A percentile compares a stretch with the other conserved stretches of the same genome.
Conservation (phyloP, 2,888 invertebrate species). For the Marronus borbonicus region DNA sequence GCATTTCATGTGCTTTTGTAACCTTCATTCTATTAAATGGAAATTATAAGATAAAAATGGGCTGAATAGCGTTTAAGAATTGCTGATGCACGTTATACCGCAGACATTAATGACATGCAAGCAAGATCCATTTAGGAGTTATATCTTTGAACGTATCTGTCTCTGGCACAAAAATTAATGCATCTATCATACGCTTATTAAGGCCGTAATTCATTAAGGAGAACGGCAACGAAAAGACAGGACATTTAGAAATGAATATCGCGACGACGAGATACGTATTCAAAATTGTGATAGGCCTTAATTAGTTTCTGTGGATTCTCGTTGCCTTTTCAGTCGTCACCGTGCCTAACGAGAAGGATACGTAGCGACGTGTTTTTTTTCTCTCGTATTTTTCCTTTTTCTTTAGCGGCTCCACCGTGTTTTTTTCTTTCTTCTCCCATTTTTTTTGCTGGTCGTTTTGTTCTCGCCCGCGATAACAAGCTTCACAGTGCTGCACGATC, state of each 20-base stretch:
- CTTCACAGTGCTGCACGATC: no score
- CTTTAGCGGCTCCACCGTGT: neutral
- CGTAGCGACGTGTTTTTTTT: neutral
- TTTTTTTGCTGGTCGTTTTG: neutral
- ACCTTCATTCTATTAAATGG: no score
- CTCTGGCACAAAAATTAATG: neutral
- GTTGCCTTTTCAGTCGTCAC: slow-evolving; percentile 13
- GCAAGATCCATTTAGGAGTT: slow-evolving; percentile 2
- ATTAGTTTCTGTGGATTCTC: slow-evolving; percentile 14
- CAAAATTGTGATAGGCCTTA: slow-evolving; percentile 29
- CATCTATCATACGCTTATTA: slow-evolving; percentile 18
- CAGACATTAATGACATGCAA: neutral
- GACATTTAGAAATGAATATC: neutral
- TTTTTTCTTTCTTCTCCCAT: neutral
- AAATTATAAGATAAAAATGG: no score
- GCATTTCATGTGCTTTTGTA: neutral
- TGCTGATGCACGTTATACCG: neutral
- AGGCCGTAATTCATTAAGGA: slow-evolving; percentile 10
- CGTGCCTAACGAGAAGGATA: slow-evolving; percentile 9
- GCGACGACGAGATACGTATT: neutral
- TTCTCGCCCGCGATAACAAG: neutral
- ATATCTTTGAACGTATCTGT: neutral
- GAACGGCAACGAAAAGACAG: neutral
- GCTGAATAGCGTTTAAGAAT: no score
- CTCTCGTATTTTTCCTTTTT: neutral